A percentile compares a stretch with the other conserved stretches of the same genome.
These are phyloP conservation scores for Campoplex nolae DNA, from an alignment of 2,888 invertebrate genomes.

Conservation along the genomic window DNA sequence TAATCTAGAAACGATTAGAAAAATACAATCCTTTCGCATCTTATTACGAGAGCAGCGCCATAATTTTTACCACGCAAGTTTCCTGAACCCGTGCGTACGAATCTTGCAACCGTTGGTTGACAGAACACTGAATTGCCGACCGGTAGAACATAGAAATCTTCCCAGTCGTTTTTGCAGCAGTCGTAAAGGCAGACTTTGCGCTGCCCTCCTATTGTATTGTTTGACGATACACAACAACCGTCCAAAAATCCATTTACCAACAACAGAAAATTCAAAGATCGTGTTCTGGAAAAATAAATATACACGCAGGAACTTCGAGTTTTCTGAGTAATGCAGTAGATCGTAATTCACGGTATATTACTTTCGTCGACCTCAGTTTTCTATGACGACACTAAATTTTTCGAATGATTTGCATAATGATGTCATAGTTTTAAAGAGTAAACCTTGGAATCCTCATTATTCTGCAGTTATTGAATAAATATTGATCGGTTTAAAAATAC, in stretches of 20 bases:
- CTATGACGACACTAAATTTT: conserved; percentile 40
- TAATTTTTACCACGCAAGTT: conserved; percentile 5
- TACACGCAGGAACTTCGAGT: neutral
- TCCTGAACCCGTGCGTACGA: conserved; percentile 27
- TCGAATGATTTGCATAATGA: conserved; percentile 40
- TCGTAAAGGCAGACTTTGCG: neutral
- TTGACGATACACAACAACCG: conserved; percentile 6
- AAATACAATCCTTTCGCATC: neutral
- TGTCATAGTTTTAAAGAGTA: conserved; percentile 42
- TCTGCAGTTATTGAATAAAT: conserved; percentile 32
- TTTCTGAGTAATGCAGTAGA: neutral
- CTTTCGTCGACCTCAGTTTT: conserved; percentile 53
- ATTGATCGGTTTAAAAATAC: conserved; percentile 12
- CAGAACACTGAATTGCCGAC: conserved; percentile 59
- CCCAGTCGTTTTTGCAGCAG: neutral
- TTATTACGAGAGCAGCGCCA: conserved; percentile 27
- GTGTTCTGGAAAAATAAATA: neutral
- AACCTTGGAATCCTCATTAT: conserved; percentile 33
- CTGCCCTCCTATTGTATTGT: neutral
- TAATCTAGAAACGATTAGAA: neutral
- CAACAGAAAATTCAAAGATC: conserved; percentile 22
- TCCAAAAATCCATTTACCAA: conserved; percentile 56
- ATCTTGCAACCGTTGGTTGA: neutral
- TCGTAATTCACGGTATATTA: conserved; percentile 19
- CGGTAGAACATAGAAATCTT: conserved; percentile 18